Base-by-base conservation (phyloP, 2,888 invertebrate genomes). In the Tethea ocularis region DNA sequence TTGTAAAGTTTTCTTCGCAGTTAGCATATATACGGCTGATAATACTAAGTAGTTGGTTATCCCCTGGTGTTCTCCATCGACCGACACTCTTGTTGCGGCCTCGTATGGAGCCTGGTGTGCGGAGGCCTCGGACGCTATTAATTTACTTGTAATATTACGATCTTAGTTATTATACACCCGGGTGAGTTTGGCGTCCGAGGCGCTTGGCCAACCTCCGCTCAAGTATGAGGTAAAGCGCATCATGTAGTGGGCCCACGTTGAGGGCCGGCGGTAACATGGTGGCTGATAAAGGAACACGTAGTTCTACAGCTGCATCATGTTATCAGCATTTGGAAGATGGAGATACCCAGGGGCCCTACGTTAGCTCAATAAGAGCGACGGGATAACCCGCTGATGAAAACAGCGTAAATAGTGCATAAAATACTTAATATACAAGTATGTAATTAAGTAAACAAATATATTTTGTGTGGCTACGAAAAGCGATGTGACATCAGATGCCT, bases 321-420 rank as follows among this genome's bases (percentile, higher is more conserved):
- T 17, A 46, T n/a, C 38, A 38, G 17, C 46, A 10, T 20, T 46
- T 46, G 24, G 46, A 57, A 24, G 41, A 23, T 38, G 23, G 38
- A 46, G 38, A 51, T 17, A 57, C 23, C 23, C 17, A 41, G 38
- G 20, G 52, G 52, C 46, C 46, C 41, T n/a, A 38, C 0, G 2
- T n/a, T 10, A 46, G 46, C 15, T 15, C 20, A 10, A 46, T 46
- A 20, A 46, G 20, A 46, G 6, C 46, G 10, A n/a, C 20, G 7
- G 46, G 24, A 15, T 52, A 26, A 23, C 26, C 24, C 52, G 52
- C 52, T 52, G 23, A 38, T 26, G 52, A 46, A 7, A 46, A 46
- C 46, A 46, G 46, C 46, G 46, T 20, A 46, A 46, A 41, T 17
- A 1, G n/a, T 5, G 65, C 46, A 41, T 56, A 8, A 11, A 20